Conservation (phyloP, 2,797 vertebrate genomes). For the Cetoscarus ocellatus region DNA sequence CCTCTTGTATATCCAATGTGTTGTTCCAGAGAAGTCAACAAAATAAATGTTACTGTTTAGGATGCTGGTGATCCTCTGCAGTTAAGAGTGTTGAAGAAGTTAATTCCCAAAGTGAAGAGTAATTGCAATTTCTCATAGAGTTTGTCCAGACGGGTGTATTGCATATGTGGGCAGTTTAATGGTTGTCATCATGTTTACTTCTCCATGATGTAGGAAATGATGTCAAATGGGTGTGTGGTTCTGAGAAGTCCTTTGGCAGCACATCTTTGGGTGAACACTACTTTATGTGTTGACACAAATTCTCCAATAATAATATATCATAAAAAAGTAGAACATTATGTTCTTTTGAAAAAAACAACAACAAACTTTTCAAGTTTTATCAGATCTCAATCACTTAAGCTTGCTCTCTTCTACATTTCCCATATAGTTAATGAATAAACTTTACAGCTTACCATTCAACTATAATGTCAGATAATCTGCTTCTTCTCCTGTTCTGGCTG, state of each 20-base stretch:
- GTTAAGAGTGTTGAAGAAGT: not conserved
- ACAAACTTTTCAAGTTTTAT: not conserved
- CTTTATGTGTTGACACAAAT: slow-evolving; percentile 17
- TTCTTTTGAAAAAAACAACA: not conserved
- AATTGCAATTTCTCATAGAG: not conserved
- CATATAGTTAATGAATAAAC: not conserved
- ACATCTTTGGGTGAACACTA: slow-evolving; percentile 26
- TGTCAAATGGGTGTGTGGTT: slow-evolving; percentile 70
- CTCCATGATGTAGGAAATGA: slow-evolving; percentile 57
- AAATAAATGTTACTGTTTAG: too few species aligned
- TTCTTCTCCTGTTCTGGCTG: not conserved
- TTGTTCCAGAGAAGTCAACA: too few species aligned
- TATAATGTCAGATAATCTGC: not conserved
- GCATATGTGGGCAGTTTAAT: slow-evolving; percentile 25
- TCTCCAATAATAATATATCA: slow-evolving; percentile 5
- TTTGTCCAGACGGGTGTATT: slow-evolving; percentile 45
- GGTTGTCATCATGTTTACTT: slow-evolving; percentile 48
- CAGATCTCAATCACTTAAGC: not conserved
- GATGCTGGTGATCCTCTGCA: too few species aligned
- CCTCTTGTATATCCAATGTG: too few species aligned
- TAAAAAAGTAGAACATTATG: not conserved
- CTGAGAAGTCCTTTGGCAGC: slow-evolving; percentile 50
- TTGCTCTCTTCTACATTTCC: not conserved
- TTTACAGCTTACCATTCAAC: not conserved
- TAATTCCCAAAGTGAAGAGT: not conserved